Evolutionary conservation across 2,888 invertebrate species (phyloP).

Genomic region (Laothoe populi): DNA sequence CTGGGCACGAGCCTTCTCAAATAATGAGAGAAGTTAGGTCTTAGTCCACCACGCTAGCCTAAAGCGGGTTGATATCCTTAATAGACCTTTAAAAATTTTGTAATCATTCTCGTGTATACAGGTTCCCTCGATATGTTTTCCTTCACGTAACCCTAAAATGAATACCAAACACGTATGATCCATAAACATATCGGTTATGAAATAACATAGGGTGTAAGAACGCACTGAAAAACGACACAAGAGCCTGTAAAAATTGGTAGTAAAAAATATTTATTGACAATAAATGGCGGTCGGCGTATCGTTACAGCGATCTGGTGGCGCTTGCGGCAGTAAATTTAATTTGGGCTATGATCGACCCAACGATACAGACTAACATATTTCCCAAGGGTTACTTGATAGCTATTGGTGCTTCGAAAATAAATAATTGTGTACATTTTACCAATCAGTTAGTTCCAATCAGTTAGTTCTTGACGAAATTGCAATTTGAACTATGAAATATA

Average conservation of each 20-base stretch:
- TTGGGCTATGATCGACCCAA: constrained; percentile 60
- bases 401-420: constrained; percentile 14
- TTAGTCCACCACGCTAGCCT: too few relatives aligned
- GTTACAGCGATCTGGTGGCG: constrained; percentile 63
- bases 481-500: too few relatives aligned
- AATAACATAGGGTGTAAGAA: constrained; percentile 55
- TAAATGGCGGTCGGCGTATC: constrained; percentile 67
- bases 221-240: constrained; percentile 54
- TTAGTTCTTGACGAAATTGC: neutral
- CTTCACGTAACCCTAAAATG: too few relatives aligned
- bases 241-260: constrained; percentile 59
- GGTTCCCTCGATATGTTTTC: too few relatives aligned
- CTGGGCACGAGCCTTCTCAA: too few relatives aligned
- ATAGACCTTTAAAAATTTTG: too few relatives aligned
- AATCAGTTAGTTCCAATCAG: constrained; percentile 16
- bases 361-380: constrained; percentile 52
- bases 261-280: constrained; percentile 77
- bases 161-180: constrained; percentile 47
- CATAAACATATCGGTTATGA: constrained; percentile 52
- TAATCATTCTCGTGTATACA: too few relatives aligned
- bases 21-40: too few relatives aligned
- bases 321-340: constrained; percentile 71
- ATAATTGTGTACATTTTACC: constrained; percentile 20
- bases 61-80: neutral
- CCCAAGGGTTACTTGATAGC: constrained; percentile 50